phyloP scores from a whole-genome alignment of 2,888 invertebrate genomes.

The Baronia brevicornis region DNA sequence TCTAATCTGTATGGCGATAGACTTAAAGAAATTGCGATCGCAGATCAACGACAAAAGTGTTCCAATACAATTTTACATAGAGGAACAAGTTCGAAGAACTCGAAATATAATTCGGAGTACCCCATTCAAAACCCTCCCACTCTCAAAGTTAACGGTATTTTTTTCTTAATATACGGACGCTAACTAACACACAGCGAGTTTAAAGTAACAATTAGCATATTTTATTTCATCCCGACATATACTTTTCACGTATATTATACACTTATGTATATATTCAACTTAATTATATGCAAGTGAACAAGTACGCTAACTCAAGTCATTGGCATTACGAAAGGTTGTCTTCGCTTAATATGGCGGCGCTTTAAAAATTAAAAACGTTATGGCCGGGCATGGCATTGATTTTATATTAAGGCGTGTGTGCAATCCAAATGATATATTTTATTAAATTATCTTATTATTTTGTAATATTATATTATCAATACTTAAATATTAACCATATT shows the following conservation, averaged over 20 bases:
- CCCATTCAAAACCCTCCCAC: slow-evolving; percentile 37
- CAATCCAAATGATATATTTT: no score
- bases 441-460: no score
- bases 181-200: slow-evolving; percentile 18
- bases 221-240: slow-evolving; percentile 12
- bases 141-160: slow-evolving; percentile 30
- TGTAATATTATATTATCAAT: no score
- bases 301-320: slow-evolving; percentile 25
- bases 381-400: no score
- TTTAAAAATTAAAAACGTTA: slow-evolving; percentile 17
- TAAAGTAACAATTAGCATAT: slow-evolving; percentile 19
- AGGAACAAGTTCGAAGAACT: slow-evolving; percentile 28
- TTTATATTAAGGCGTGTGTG: no score
- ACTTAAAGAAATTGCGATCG: background rate
- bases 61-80: slow-evolving; percentile 9
- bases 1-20: background rate
- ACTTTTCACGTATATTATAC: slow-evolving; percentile 6
- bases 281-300: slow-evolving; percentile 14
- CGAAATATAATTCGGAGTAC: slow-evolving; percentile 27
- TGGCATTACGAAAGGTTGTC: slow-evolving; percentile 34
- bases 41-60: background rate
- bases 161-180: slow-evolving; percentile 30
- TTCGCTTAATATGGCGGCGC: slow-evolving; percentile 30
- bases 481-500: no score
- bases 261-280: slow-evolving; percentile 4